Evolutionary conservation across 2,797 vertebrate species (phyloP).

Genomic region (Anabacerthia variegaticeps): DNA sequence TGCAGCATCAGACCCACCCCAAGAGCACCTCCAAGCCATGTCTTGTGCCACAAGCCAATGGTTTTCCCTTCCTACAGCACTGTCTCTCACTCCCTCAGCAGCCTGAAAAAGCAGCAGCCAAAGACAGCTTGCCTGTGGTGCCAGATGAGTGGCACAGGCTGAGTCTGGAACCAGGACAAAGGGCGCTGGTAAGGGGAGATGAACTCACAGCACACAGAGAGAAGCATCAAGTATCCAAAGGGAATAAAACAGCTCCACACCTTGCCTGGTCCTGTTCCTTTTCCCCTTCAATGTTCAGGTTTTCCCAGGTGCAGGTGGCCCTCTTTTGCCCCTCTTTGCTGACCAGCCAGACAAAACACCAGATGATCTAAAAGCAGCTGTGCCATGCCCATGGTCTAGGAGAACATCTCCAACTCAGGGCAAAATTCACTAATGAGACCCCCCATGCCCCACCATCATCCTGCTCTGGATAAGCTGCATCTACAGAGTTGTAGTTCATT

Average conservation of each 20-base stretch:
- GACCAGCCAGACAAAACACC: neutral
- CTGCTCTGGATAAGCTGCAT: neutral
- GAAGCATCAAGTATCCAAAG: neutral
- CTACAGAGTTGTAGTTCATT: neutral
- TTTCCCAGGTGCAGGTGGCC: neutral
- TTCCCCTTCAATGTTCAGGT: neutral
- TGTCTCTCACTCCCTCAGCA: neutral
- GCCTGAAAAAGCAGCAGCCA: neutral
- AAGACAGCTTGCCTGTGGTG: neutral
- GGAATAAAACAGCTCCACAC: neutral
- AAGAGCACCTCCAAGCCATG: neutral
- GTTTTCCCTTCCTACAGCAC: neutral
- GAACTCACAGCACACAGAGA: neutral
- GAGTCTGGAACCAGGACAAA: neutral
- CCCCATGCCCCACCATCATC: neutral
- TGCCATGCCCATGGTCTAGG: neutral
- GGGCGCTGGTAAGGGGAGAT: neutral
- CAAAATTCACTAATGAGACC: neutral
- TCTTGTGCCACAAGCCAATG: neutral
- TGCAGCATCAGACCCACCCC: neutral
- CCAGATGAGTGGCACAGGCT: neutral
- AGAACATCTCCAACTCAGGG: neutral
- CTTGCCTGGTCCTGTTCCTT: neutral
- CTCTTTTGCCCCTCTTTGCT: neutral
- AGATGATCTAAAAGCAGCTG: neutral